Evolutionary conservation across 92 coral and sea anemone genomes (phyloP), one percentile per base, ranked within the genome.

Genomic region (Diadumene lineata): DNA sequence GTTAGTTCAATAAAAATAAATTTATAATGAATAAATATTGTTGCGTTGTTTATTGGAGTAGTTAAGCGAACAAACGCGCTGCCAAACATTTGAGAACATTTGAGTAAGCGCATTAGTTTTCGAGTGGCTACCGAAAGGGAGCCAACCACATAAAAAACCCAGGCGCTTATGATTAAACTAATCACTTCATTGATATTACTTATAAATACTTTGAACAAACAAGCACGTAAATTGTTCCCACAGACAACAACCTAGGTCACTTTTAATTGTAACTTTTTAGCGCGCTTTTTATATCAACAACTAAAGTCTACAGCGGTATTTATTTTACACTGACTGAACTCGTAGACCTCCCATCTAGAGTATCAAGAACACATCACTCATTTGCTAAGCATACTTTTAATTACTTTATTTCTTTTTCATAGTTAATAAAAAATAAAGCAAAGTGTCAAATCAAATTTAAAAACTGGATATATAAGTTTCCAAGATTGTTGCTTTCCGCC

Each of bases 1-100:
- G 97, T 91, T 85, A 84, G 92, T 78, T 83, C 97, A 83, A 66
- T 85, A 80, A 83, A 84, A 91, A 91, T 91, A 91, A 91, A 91
- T 91, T 91, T 91, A 76, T 88, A 77, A 91, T 88, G 93, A 91
- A 91, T 79, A 85, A 85, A 80, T 87, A 76, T 67, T 55, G 85
- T 62, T 70, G 69, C 70, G 51, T 30, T 64, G 43, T 64, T 31
- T 74, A 73, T 25, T 58, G 64, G 64, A 58, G 30, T 26, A 2
- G 64, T 58, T 58, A 23, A 32, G 29, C 64, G 29, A 58, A 58
- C 69, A 60, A 73, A 58, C 70, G 69, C 69, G 79, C 61, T 74
- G 79, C 43, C 79, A 74, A 63, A 43, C 33, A 74, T 72, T 82
- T 60, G 90, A 75, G 83, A 63, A 43, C 33, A 74, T 72, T 82